Conservation (phyloP, 2,797 vertebrate species). For the Bryconaethiops microstoma region DNA sequence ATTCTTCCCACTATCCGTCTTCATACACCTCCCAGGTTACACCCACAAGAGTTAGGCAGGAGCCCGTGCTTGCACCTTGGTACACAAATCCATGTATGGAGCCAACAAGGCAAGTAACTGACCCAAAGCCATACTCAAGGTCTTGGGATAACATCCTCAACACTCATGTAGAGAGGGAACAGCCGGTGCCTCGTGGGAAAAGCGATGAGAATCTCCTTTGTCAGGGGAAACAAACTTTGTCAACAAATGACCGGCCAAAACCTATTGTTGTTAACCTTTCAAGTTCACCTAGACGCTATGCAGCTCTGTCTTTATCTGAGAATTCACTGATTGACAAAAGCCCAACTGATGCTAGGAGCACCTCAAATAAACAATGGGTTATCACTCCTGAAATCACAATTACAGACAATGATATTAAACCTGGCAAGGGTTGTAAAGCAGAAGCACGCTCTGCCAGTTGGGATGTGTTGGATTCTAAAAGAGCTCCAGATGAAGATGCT, state of each 20-base stretch:
- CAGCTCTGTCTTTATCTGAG: constrained; percentile 94
- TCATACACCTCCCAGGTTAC: constrained; percentile 79
- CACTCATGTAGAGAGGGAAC: constrained; percentile 82
- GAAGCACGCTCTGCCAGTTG: constrained; percentile 84
- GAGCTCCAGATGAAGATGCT: constrained; percentile 61
- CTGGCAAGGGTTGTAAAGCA: constrained; percentile 73
- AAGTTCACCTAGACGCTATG: constrained; percentile 94
- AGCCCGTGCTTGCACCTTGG: constrained; percentile 84
- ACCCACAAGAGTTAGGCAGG: constrained; percentile 77
- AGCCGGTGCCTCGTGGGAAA: constrained; percentile 86
- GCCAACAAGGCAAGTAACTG: constrained; percentile 81
- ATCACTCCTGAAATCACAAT: constrained; percentile 97
- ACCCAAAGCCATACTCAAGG: constrained; percentile 89
- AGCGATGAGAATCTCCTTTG: constrained; percentile 93
- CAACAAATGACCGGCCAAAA: constrained; percentile 82
- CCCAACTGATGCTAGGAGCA: constrained; percentile 75
- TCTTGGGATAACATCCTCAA: constrained; percentile 98
- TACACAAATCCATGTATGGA: constrained; percentile 85
- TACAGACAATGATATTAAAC: constrained; percentile 92
- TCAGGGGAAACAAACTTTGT: constrained; percentile 78
- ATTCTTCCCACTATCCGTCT: constrained; percentile 78
- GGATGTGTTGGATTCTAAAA: constrained; percentile 83
- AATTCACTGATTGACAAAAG: constrained; percentile 92
- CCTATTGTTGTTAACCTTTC: constrained; percentile 96
- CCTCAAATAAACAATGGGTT: constrained; percentile 86